Base-by-base conservation (phyloP, 2,113 vertebrate genomes). In the Toxotes jaculatrix region DNA sequence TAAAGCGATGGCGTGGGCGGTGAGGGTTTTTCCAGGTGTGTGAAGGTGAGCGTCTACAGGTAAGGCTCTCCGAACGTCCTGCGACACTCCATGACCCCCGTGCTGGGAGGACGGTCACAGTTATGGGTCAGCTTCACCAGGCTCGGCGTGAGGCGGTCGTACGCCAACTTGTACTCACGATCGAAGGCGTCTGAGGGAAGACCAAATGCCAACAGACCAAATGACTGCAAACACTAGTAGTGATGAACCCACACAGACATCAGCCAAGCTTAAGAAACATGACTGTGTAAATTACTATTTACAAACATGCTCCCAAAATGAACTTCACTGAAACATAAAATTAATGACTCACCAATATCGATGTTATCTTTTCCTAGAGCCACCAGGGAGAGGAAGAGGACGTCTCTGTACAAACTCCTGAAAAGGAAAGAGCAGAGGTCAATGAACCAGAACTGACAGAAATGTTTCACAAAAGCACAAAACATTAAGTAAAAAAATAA, bases 331-430 rank as follows among this genome's bases (percentile, higher is more conserved):
- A 19, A 74, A 65, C 13, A 11, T 12, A 2, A 72, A 57, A 16
- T 1, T 14, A 23, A 9, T 27, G 27, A 88, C 94, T 97, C 92
- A 98, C 98, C 98, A 80, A 99, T 98, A 84, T 99, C 98, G 42
- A 99, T 99, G 91, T 97, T 99, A 64, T 98, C 98, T 95, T 97
- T 98, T 88, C 98, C 98, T 62, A 99, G 94, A 88, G 98, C 97
- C 93, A 99, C 98, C 63, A 99, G 95, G 14, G 97, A 97, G 79
- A 99, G 95, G 93, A 99, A 99, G 0, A 99, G 89, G 92, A 99
- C 96, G 92, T 99, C 98, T 94, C 98, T 95, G 92, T 99, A 99
- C 84, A 99, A 95, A 91, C 98, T 99, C 96, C 98, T 99, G 90
- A 43, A 90, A 53, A 60, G 17, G 13, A 86, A 38, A 71, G 57